Evolutionary conservation across 2,888 invertebrate genomes (phyloP), one percentile per base, ranked within the genome.

Genomic region (Eupithecia pulchellata): DNA sequence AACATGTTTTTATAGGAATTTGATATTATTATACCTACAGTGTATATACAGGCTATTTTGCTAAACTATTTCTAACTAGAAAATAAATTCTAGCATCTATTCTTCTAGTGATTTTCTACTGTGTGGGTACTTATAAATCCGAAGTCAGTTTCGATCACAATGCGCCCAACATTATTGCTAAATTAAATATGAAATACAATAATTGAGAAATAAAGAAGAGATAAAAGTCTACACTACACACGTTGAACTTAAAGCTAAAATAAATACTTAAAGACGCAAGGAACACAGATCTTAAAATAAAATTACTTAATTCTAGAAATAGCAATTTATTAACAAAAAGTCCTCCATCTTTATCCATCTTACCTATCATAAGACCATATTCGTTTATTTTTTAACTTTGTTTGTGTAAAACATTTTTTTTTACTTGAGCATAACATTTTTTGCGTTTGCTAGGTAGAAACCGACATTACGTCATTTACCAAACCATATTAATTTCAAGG

Each of bases 221-320:
- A 42, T 42, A 8, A 8, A 42, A 66, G 47, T 36, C 29, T 57
- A 60, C 30, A 34, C 39, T 47, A 30, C 67, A 73, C 76, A 76
- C 65, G 66, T 72, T 70, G 65, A 79, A 79, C 87, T 88, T 90
- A 89, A 79, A 83, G 68, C 86, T 89, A 90, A 74, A 91, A 91
- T 91, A 91, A 91, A 90, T 91, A 91, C 89, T 90, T 91, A 90
- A 64, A 77, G 82, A 86, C 71, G 81, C 81, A 79, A 82, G 83
- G 86, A 90, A 91, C 89, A 88, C 86, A 86, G 79, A 2, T 27
- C 17, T 27, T 32, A 27, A 29, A 29, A 57, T 25, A 25, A 14
- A 29, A 57, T 4, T 8, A 57, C 30, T 32, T 30, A 30, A 34
- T 13, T 58, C 27, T 4, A 64, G 9, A 29, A 32, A 34, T 25